Evolutionary conservation across 2,797 vertebrate species (phyloP), one percentile per base, ranked within the genome.

Genomic region (Rhynchonycteris naso): DNA sequence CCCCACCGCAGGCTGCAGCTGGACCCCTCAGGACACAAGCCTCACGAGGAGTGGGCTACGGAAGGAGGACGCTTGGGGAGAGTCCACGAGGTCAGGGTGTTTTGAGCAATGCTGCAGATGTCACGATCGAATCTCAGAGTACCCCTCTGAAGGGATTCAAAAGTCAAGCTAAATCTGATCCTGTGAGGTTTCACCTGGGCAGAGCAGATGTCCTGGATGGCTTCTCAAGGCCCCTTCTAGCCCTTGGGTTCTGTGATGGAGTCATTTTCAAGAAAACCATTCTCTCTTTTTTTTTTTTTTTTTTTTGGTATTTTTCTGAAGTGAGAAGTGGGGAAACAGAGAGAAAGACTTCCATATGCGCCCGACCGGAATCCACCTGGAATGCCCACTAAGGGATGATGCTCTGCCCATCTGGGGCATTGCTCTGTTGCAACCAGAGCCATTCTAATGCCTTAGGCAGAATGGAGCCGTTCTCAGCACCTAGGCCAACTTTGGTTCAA

Each of bases 231-330:
- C 13, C n/a, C 33, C 15, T n/a, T 90, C 33, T 65, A 54, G 26
- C 50, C 28, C 81, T 75, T 83, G 7, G 30, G n/a, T 61, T 86
- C 56, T 47, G 9, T 35, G 69, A 84, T 13, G 83, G 75, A 96
- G 59, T 81, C 28, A n/a, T 87, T 68, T 93, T 90, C 61, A 90
- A 93, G 59, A 88, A 15, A 85, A n/a, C 8, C 81, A 68, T 47
- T 7, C 54, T 74, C 68, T 54, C 58, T 58, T 24, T 61, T 43
- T 33, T 33, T 13, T 56, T 28, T 14, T 43, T 43, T 43, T 43
- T 43, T 43, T 43, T 43, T 43, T 43, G 43, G 43, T 43, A 43
- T 43, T 43, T 43, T 43, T 43, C 43, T 43, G 43, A 43, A 43
- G 43, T 43, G 8, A 43, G 43, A 43, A 43, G 8, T 43, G 43